These are phyloP conservation scores for Drosophila mulleri DNA, from an alignment of 2,888 invertebrate genomes.

Conservation along the genomic window DNA sequence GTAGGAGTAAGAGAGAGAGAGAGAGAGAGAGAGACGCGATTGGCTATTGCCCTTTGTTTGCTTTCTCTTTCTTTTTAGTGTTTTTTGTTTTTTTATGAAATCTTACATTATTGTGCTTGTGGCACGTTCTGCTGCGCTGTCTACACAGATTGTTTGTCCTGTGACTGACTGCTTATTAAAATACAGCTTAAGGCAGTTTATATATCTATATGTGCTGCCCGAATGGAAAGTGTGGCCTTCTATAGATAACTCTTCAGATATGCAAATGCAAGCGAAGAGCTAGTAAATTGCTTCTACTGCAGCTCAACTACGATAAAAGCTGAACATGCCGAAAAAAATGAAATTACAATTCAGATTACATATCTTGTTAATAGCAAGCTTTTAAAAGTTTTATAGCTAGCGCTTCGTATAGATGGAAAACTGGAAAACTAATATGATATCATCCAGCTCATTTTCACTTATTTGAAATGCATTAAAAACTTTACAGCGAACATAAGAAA, in stretches of 20 bases:
- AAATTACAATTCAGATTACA: not conserved
- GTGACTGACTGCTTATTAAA: conserved; percentile 68
- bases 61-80: conserved; percentile 26
- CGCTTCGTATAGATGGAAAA: not conserved
- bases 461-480: not conserved
- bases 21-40: not conserved
- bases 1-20: not conserved
- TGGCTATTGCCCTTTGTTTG: conserved; percentile 38
- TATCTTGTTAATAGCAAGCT: too few species aligned
- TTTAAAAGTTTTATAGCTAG: not conserved
- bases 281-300: not conserved
- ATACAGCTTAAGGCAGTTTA: conserved; percentile 52
- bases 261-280: conserved; percentile 32
- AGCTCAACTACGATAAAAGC: not conserved
- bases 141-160: conserved; percentile 10
- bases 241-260: conserved; percentile 9
- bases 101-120: conserved; percentile 65
- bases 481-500: too few species aligned
- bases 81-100: conserved; percentile 51
- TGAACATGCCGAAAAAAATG: not conserved
- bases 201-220: conserved; percentile 34
- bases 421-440: too few species aligned
- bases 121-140: conserved; percentile 61
- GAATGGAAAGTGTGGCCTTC: not conserved
- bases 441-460: not conserved